Conservation (phyloP, 2,113 vertebrate genomes). For the Tychaedon coryphoeus region DNA sequence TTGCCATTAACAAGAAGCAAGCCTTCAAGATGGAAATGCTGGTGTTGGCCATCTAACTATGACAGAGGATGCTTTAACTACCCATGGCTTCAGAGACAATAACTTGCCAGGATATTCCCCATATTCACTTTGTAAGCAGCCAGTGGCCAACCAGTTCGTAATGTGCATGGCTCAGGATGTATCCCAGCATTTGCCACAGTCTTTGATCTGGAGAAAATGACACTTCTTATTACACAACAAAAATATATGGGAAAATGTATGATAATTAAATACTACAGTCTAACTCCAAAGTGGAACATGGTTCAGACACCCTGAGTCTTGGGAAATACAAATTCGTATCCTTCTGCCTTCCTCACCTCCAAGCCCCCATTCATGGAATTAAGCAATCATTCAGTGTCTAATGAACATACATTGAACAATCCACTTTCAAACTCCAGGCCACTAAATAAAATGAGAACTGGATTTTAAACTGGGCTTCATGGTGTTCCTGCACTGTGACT, state of each 20-base stretch:
- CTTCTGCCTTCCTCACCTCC: background rate
- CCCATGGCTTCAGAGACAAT: background rate
- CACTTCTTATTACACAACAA: background rate
- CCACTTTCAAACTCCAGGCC: background rate
- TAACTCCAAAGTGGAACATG: background rate
- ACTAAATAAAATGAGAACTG: background rate
- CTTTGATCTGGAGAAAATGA: background rate
- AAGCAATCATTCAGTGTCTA: background rate
- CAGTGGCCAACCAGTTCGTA: background rate
- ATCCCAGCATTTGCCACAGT: background rate
- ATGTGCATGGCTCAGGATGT: background rate
- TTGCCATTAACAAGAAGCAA: background rate
- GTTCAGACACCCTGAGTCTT: background rate
- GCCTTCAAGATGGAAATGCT: background rate
- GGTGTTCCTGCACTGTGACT: background rate
- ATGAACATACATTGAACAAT: background rate
- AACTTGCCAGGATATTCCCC: background rate
- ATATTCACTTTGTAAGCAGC: background rate
- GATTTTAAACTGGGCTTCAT: background rate
- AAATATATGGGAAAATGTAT: background rate
- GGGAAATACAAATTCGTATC: background rate
- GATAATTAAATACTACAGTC: background rate
- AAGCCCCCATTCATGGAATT: background rate
- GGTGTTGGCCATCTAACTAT: background rate
- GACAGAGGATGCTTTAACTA: background rate